These are phyloP conservation scores for Ictalurus furcatus DNA, from an alignment of 2,113 vertebrate genomes.

Conservation along the genomic window DNA sequence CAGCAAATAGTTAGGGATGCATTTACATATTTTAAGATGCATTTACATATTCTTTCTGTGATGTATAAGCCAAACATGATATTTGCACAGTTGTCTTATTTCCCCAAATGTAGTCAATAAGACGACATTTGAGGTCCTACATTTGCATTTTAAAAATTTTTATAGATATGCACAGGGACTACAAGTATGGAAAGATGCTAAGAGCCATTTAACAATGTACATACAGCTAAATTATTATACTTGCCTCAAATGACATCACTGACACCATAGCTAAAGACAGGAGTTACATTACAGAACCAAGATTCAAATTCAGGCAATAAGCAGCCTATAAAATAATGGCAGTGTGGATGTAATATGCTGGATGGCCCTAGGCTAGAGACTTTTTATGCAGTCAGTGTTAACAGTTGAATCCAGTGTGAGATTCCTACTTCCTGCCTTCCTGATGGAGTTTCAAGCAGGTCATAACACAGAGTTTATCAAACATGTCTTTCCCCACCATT, in stretches of 20 bases:
- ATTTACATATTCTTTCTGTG: neutral
- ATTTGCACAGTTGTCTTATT: neutral
- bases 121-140: no score
- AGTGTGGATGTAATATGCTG: neutral
- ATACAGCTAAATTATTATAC: no score
- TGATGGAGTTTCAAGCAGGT: neutral
- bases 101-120: no score
- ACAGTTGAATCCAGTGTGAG: neutral
- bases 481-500: neutral
- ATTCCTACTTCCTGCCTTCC: neutral
- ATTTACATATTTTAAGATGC: neutral
- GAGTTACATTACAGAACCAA: no score
- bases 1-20: neutral
- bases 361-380: neutral
- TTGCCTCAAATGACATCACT: no score
- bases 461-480: neutral
- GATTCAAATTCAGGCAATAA: no score
- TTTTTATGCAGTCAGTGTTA: neutral
- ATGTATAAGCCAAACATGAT: neutral
- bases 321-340: no score
- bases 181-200: no score
- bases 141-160: no score
- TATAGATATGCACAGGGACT: no score
- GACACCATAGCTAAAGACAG: no score
- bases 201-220: no score